phyloP scores from a whole-genome alignment of 1,140 invertebrate genomes.

The Drosophila mojavensis region DNA sequence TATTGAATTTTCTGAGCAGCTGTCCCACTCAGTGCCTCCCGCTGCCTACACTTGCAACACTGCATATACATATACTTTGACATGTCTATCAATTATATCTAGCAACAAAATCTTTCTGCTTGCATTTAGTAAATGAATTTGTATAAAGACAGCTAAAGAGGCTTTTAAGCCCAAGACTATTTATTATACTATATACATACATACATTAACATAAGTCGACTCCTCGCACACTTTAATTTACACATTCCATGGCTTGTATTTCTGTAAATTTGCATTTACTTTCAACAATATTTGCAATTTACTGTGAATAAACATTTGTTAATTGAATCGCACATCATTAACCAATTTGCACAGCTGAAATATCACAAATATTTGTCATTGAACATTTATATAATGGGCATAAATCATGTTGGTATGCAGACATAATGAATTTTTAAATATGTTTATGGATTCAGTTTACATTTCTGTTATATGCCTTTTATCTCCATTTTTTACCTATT shows the following conservation, averaged over 20 bases:
- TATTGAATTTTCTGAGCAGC: too few relatives aligned
- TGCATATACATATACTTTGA: not conserved
- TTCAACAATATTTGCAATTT: too few relatives aligned
- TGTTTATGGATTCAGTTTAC: constrained; percentile 1
- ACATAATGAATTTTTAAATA: constrained; percentile 41
- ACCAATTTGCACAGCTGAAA: constrained; percentile 20
- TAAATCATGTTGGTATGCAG: not conserved
- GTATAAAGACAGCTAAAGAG: too few relatives aligned
- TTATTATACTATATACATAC: too few relatives aligned
- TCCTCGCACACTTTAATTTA: too few relatives aligned
- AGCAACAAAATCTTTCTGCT: not conserved
- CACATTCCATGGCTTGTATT: too few relatives aligned
- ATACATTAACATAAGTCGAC: too few relatives aligned
- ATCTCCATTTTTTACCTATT: constrained; percentile 22
- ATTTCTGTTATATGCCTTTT: constrained; percentile 24
- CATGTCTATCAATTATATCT: not conserved
- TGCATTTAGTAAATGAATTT: not conserved
- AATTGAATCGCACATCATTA: constrained; percentile 30
- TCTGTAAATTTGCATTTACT: too few relatives aligned
- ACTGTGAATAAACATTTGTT: not conserved
- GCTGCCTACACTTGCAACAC: too few relatives aligned
- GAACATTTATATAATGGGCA: constrained; percentile 1
- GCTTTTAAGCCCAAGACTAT: too few relatives aligned
- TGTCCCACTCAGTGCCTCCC: too few relatives aligned
- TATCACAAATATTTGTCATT: constrained; percentile 16